These are phyloP conservation scores for Etheostoma cragini DNA, from an alignment of 2,113 vertebrate species.

Conservation along the genomic window DNA sequence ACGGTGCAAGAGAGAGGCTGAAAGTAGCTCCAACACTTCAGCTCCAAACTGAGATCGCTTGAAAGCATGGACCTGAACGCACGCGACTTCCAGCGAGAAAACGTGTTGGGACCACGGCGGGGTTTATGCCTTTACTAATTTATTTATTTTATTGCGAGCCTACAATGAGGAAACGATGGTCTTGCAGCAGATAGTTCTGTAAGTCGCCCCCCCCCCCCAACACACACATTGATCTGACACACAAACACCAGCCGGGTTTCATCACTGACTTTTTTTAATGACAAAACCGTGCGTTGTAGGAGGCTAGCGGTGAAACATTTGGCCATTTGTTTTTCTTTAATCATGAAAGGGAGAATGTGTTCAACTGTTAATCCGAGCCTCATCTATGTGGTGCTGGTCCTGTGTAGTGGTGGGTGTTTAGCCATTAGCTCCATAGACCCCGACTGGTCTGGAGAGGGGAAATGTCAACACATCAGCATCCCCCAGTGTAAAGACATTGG, in stretches of 20 bases:
- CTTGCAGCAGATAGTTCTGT: slow-evolving; percentile 51
- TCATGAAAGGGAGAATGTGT: slow-evolving; percentile 68
- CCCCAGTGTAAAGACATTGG: slow-evolving; percentile 97
- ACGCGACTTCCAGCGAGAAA: slow-evolving; percentile 24
- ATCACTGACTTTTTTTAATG: slow-evolving; percentile 43
- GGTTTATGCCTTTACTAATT: slow-evolving; percentile 49
- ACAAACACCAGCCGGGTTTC: slow-evolving; percentile 7
- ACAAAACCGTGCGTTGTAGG: slow-evolving; percentile 41
- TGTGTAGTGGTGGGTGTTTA: slow-evolving; percentile 68
- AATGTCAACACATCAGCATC: slow-evolving; percentile 94
- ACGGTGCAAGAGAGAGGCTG: not conserved
- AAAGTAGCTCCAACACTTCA: slow-evolving; percentile 38
- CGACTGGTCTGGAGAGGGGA: slow-evolving; percentile 91
- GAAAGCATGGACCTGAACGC: slow-evolving; percentile 70
- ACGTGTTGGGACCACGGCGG: slow-evolving; percentile 24
- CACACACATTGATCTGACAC: slow-evolving; percentile 6
- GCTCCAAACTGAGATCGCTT: slow-evolving; percentile 21
- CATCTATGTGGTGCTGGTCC: slow-evolving; percentile 61
- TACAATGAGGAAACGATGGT: slow-evolving; percentile 51
- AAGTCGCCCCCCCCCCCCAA: slow-evolving; percentile 28
- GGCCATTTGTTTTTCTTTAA: slow-evolving; percentile 31
- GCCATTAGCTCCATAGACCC: slow-evolving; percentile 93
- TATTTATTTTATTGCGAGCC: not conserved
- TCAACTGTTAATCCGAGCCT: slow-evolving; percentile 53
- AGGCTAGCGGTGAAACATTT: slow-evolving; percentile 25